Conservation (phyloP, 2,888 invertebrate species). For the Pardosa pseudoannulata region DNA sequence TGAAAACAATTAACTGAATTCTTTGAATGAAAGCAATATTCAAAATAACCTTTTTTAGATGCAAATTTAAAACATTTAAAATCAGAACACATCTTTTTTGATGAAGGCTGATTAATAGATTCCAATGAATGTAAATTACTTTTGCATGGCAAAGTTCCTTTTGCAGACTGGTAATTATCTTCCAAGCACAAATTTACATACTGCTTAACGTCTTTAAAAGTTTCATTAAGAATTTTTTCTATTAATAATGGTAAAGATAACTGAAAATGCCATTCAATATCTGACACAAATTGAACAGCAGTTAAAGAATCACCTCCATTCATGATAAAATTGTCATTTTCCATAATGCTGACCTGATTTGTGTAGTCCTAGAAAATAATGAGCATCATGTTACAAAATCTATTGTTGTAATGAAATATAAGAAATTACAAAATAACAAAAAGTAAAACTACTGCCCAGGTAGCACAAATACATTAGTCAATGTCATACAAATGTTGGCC, state of each 20-base stretch:
- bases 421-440: too few species aligned
- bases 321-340: conserved; percentile 75
- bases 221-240: conserved; percentile 76
- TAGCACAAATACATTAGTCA: too few species aligned
- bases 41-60: conserved; percentile 20
- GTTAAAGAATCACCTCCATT: conserved; percentile 85
- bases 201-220: conserved; percentile 71
- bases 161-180: background rate
- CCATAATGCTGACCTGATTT: conserved; percentile 17
- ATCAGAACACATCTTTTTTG: conserved; percentile 27
- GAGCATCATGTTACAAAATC: too few species aligned
- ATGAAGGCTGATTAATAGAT: background rate
- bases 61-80: conserved; percentile 26
- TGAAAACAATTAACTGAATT: background rate
- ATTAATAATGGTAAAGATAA: conserved; percentile 75
- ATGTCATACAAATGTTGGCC: too few species aligned
- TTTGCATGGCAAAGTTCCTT: background rate
- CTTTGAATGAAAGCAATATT: background rate
- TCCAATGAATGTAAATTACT: background rate
- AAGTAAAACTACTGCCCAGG: too few species aligned
- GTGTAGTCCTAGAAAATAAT: conserved; percentile 56
- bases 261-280: conserved; percentile 78
- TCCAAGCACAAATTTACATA: conserved; percentile 20
- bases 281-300: conserved; percentile 83
- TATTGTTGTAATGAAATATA: too few species aligned